Base-by-base conservation (phyloP, 2,888 invertebrate species). In the Aphrophora alni region DNA sequence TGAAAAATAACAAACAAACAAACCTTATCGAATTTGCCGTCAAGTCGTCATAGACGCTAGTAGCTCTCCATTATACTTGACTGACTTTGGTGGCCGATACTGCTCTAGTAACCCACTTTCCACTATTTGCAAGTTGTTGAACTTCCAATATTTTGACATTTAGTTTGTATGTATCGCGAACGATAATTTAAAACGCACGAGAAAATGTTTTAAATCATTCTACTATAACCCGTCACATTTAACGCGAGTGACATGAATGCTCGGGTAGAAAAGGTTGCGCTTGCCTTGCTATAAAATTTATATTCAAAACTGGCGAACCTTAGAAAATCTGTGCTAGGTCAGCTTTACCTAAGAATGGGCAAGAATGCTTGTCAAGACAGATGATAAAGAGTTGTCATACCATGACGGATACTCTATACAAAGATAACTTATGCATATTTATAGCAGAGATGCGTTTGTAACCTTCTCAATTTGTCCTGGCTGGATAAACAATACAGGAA, bases 391-490 rank as follows among this genome's bases (percentile, higher is more conserved):
- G 76, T 27, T 51, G 27, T 33, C 51, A 44, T 26, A 25, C 77
- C 77, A 71, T 77, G 72, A 78, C 73, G 78, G 78, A 51, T 33
- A 26, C 27, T 44, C 21, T 44, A 69, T 44, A 78, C 78, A 78
- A 78, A 78, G 78, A 78, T 77, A 28, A 73, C 78, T 73, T 78
- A 78, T 78, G 78, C 78, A 78, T 78, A 78, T 78, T 44, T 78
- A 78, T 78, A 78, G 71, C 78, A 59, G 78, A 78, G 78, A 78
- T 78, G 78, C 78, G 78, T 78, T 77, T 51, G 78, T 78, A 78
- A 78, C 78, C 78, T 78, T 78, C 78, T 78, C 78, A 78, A 78
- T 78, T 78, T 78, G 78, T 78, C 78, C 72, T 78, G 78, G 78
- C 78, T 71, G 78, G 59, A 59, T 59, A 59, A 59, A 59, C 59